Evolutionary conservation across 2,113 vertebrate species (phyloP), one percentile per base, ranked within the genome.

Genomic region (Peromyscus polionotus): DNA sequence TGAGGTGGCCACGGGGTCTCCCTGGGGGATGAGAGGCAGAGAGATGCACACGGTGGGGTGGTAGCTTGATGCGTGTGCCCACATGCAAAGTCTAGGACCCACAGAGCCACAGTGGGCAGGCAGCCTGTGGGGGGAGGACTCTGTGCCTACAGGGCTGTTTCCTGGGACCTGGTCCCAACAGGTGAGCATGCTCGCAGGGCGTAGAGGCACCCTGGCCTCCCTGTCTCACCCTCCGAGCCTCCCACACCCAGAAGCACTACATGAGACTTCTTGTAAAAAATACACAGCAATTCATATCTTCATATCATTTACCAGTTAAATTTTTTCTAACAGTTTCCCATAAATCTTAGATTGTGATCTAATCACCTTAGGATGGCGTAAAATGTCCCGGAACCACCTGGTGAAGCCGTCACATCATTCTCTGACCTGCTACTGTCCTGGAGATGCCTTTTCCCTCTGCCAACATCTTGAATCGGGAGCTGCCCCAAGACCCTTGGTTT

Each of bases 311-410:
- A 16, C 31, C 24, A 28, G 61, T 77, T 95, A 88, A 26, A 86
- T 79, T 54, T 90, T 96, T 91, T 80, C 92, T 39, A 45, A 73
- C 51, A 51, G 36, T 39, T 95, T 95, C 67, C 59, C 31, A 26
- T 54, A 81, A 36, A 39, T 84, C 51, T 95, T 80, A 83, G 24
- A 92, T 93, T 88, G 90, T 83, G 87, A 94, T 86, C 89, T 72
- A 59, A 93, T 63, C 63, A 84, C 68, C 54, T 84, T 76, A 65
- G 4, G 26, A 5, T 36, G 22, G 12, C 10, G 22, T 48, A 12
- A n/a, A 77, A 93, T 54, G 57, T 51, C 63, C 28, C 3, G 1
- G 0, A 54, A 22, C 7, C 45, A 10, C 39, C 88, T 33, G 63
- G 4, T 6, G 12, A 16, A 17, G 54, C 3, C 24, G 77, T 57